These are phyloP conservation scores for Nothobranchius kuhntae DNA, from an alignment of 2,113 vertebrate species.

Conservation along the genomic window DNA sequence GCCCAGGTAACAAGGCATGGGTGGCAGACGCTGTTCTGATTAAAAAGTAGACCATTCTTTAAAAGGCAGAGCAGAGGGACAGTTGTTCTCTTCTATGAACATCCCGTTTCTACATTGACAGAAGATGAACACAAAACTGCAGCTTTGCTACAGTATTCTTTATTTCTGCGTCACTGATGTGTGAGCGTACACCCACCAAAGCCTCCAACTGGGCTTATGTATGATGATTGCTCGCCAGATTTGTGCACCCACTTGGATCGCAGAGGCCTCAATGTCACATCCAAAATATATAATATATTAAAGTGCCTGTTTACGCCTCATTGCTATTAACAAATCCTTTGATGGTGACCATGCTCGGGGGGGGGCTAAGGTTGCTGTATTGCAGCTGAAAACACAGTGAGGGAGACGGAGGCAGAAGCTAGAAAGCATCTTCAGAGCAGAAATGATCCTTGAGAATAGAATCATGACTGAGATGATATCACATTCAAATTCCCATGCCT, in stretches of 20 bases:
- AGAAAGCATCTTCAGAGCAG: conserved; percentile 40
- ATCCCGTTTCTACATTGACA: neutral
- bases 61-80: conserved; percentile 8
- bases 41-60: neutral
- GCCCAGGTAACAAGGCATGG: conserved; percentile 41
- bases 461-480: conserved; percentile 21
- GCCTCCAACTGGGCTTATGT: conserved; percentile 13
- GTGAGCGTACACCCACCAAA: conserved; percentile 34
- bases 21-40: conserved; percentile 1
- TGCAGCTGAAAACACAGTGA: conserved; percentile 43
- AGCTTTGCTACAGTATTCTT: conserved; percentile 41
- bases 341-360: conserved; percentile 57
- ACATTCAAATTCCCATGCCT: conserved; percentile 24
- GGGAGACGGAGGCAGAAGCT: conserved; percentile 31
- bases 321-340: conserved; percentile 73
- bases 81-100: no score
- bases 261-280: conserved; percentile 58
- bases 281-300: conserved; percentile 68
- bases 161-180: conserved; percentile 65
- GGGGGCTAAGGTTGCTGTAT: conserved; percentile 30
- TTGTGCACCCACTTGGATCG: conserved; percentile 55
- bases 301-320: conserved; percentile 64
- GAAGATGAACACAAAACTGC: conserved; percentile 43
- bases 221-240: conserved; percentile 41
- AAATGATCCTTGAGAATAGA: conserved; percentile 35